Conservation (phyloP, 2,113 vertebrate species). For the Strix aluco region DNA sequence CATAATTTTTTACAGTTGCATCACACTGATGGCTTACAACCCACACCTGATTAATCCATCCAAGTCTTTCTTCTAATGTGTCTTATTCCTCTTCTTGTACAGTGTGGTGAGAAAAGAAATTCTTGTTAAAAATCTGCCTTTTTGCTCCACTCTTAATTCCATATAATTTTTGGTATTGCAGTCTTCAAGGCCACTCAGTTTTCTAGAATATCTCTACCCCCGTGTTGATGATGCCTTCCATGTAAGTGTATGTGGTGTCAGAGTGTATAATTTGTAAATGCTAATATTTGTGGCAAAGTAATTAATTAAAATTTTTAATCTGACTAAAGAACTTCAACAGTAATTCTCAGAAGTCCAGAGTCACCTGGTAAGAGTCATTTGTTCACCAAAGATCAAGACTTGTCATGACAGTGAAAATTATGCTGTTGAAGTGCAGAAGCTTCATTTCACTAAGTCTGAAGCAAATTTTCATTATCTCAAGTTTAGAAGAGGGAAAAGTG, state of each 20-base stretch:
- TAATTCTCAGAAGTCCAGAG: background rate
- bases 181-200: background rate
- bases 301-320: background rate
- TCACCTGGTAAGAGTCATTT: background rate
- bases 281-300: background rate
- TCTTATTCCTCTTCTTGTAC: background rate
- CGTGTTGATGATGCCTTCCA: background rate
- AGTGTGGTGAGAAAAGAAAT: background rate
- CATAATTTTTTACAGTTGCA: rapidly evolving
- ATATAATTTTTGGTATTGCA: background rate
- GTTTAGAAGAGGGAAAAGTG: background rate
- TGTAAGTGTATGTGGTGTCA: background rate
- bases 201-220: background rate
- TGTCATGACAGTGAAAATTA: background rate
- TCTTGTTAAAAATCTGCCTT: background rate
- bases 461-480: background rate
- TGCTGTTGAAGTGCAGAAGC: background rate
- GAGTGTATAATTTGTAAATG: background rate
- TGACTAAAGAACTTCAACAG: background rate
- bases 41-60: background rate
- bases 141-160: background rate
- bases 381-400: background rate
- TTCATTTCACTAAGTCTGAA: background rate
- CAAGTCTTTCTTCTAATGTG: background rate
- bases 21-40: background rate